Percentiles rank a stretch among this genome's conserved stretches.
These are phyloP conservation scores for Henricia sp. DNA, from an alignment of 53 echinoderm and acorn worm genomes.

Conservation along the genomic window DNA sequence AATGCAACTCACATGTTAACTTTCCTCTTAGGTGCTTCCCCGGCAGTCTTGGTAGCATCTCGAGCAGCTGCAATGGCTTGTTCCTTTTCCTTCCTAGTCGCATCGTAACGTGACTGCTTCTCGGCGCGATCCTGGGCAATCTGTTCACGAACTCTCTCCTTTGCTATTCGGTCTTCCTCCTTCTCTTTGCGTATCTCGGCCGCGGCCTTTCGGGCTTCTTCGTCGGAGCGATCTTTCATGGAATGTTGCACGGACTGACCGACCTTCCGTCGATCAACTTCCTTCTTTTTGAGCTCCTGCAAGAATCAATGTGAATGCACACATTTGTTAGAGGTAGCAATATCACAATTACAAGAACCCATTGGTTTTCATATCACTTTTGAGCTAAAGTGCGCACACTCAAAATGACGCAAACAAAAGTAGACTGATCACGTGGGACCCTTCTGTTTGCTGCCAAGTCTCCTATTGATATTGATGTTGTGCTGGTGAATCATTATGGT, in stretches of 20 bases:
- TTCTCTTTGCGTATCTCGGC: constrained; percentile 77
- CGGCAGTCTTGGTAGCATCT: constrained; percentile 37
- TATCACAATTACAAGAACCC: too few relatives aligned
- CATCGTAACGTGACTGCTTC: constrained; percentile 73
- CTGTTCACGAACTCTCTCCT: constrained; percentile 81
- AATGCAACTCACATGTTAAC: constrained; percentile 60
- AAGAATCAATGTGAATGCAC: neutral
- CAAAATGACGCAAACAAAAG: too few relatives aligned
- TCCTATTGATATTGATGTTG: too few relatives aligned
- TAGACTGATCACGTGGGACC: too few relatives aligned
- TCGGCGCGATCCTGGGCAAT: constrained; percentile 85
- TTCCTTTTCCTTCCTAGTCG: constrained; percentile 67
- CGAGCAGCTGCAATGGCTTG: constrained; percentile 33
- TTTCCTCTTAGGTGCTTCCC: constrained; percentile 50
- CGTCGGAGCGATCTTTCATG: constrained; percentile 54
- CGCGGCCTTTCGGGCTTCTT: constrained; percentile 65
- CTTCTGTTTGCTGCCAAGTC: too few relatives aligned
- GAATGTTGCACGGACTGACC: constrained; percentile 79
- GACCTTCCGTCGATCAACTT: constrained; percentile 82
- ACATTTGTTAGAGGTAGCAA: too few relatives aligned
- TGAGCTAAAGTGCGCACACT: too few relatives aligned
- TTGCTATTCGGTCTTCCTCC: constrained; percentile 76
- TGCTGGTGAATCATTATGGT: too few relatives aligned
- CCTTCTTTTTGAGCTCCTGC: constrained; percentile 73
- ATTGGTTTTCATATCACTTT: too few relatives aligned